phyloP scores from a whole-genome alignment of 2,113 vertebrate genomes.

The Ptilonorhynchus violaceus region DNA sequence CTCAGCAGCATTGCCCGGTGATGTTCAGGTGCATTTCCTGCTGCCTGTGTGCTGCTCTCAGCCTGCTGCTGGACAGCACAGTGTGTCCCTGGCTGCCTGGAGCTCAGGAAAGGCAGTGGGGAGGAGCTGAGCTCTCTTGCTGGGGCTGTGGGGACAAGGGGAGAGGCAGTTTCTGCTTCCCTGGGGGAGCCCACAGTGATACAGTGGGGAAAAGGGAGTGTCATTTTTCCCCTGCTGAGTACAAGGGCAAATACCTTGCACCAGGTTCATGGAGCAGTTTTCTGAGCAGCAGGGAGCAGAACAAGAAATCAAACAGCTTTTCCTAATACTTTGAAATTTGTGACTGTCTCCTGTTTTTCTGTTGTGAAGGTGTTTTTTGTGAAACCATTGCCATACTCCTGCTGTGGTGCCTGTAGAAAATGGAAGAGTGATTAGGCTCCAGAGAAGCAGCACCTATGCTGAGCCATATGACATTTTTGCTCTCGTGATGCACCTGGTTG shows the following conservation, averaged over 20 bases:
- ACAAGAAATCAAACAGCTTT: neutral
- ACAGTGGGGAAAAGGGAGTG: neutral
- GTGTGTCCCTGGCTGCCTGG: neutral
- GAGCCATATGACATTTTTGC: neutral
- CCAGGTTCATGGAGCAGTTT: neutral
- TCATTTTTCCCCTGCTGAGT: neutral
- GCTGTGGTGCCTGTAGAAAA: neutral
- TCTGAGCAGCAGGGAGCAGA: neutral
- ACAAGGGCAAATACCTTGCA: neutral
- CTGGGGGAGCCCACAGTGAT: accelerated
- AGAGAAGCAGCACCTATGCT: neutral
- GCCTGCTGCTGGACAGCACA: neutral
- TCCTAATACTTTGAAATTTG: neutral
- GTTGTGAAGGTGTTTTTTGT: neutral
- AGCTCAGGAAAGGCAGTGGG: neutral
- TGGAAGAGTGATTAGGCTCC: neutral
- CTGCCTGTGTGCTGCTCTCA: neutral
- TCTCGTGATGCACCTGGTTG: neutral
- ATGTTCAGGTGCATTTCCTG: neutral
- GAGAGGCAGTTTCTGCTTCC: neutral
- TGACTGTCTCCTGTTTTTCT: neutral
- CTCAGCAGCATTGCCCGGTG: neutral
- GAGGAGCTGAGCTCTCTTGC: neutral
- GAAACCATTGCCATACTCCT: neutral
- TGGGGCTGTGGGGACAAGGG: neutral